phyloP scores from a whole-genome alignment of 2,888 invertebrate genomes.

The Sinelater perroti region DNA sequence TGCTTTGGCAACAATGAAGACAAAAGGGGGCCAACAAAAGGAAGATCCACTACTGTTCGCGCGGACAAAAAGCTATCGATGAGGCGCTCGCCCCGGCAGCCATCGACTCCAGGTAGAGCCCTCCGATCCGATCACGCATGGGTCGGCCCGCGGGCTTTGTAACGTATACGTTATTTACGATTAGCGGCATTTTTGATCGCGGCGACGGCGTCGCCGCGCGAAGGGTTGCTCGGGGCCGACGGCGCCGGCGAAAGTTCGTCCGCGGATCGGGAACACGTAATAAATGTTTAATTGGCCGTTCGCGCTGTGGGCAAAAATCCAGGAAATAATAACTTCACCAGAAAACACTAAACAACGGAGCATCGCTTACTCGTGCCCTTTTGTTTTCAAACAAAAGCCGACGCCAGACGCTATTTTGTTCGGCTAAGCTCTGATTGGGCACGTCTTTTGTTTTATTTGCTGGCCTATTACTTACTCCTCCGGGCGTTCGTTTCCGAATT shows the following conservation, averaged over 20 bases:
- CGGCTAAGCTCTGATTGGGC: conserved; percentile 56
- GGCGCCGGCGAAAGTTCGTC: conserved; percentile 41
- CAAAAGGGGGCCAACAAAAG: conserved; percentile 54
- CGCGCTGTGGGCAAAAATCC: conserved; percentile 50
- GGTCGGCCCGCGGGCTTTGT: conserved; percentile 35
- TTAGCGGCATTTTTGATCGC: conserved; percentile 29
- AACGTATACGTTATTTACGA: conserved; percentile 37
- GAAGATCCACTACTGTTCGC: conserved; percentile 52
- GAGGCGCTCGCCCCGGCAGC: conserved; percentile 42
- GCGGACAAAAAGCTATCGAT: conserved; percentile 46
- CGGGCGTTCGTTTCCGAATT: conserved; percentile 53
- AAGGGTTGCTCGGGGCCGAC: not conserved
- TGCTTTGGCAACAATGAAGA: conserved; percentile 55
- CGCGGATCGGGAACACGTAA: conserved; percentile 50
- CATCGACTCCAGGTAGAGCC: conserved; percentile 42
- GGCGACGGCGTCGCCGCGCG: conserved; percentile 16
- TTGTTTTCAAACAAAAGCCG: conserved; percentile 57
- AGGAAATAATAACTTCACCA: conserved; percentile 58
- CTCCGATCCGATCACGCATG: conserved; percentile 38
- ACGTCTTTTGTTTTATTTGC: conserved; percentile 58
- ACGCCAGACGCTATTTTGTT: conserved; percentile 59
- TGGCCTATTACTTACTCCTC: conserved; percentile 57
- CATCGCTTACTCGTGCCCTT: conserved; percentile 58
- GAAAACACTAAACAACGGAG: conserved; percentile 58
- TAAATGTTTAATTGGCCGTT: conserved; percentile 59